Percentiles rank a stretch among this genome's conserved stretches.
phyloP scores from a whole-genome alignment of 2,797 vertebrate species.

The Discoglossus pictus region DNA sequence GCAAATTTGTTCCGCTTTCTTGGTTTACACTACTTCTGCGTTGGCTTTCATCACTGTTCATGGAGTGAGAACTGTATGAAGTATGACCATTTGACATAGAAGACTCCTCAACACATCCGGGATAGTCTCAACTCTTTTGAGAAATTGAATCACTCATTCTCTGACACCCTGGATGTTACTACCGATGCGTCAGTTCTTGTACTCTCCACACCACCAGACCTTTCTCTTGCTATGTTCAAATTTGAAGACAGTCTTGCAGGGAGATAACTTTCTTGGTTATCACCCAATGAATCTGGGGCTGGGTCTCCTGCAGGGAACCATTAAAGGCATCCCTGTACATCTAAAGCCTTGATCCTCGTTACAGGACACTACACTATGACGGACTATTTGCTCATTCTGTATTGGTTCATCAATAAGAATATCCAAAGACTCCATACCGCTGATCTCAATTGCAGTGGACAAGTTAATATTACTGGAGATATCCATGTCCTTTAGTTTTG shows the following conservation, averaged over 20 bases:
- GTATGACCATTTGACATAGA: conserved; percentile 11
- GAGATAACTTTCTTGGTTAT: neutral
- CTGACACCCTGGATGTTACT: conserved; percentile 46
- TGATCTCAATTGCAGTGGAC: too few species aligned
- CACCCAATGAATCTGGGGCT: conserved; percentile 6
- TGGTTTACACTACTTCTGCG: neutral
- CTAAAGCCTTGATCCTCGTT: too few species aligned
- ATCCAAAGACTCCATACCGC: too few species aligned
- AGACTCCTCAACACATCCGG: conserved; percentile 31
- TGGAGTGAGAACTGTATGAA: conserved; percentile 50
- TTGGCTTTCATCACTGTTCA: neutral
- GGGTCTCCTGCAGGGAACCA: conserved; percentile 47
- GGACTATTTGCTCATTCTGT: too few species aligned
- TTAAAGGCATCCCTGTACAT: conserved; percentile 50
- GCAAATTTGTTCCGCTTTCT: conserved; percentile 1
- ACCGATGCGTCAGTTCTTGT: neutral
- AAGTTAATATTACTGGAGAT: too few species aligned
- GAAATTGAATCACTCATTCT: too few species aligned
- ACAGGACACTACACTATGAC: too few species aligned
- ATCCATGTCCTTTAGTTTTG: too few species aligned
- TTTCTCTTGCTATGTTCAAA: conserved; percentile 16
- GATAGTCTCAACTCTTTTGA: conserved; percentile 17
- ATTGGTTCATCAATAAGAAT: too few species aligned
- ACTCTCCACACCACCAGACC: conserved; percentile 1
- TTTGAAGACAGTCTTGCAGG: conserved; percentile 4